Evolutionary conservation across 1,140 invertebrate genomes (phyloP).

Genomic region (Uloborus diversus): DNA sequence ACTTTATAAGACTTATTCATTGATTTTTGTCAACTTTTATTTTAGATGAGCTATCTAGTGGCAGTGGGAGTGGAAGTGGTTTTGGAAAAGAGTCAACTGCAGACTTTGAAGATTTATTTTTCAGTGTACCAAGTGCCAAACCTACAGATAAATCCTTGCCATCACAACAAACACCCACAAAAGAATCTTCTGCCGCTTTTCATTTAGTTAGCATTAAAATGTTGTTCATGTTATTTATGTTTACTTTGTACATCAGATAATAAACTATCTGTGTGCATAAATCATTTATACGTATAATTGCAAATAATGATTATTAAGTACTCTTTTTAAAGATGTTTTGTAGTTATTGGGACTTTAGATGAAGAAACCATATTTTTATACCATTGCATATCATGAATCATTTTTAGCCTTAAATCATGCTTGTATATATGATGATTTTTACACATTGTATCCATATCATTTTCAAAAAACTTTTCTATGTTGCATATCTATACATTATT

Average conservation of each 20-base stretch:
- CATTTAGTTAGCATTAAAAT: conserved; percentile 13
- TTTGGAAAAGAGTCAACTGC: conserved; percentile 8
- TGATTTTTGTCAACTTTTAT: background rate
- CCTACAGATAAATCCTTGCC: conserved; percentile 18
- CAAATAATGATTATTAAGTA: background rate
- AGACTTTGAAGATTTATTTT: conserved; percentile 53
- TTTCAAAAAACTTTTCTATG: too few relatives aligned
- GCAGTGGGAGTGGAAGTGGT: conserved; percentile 54
- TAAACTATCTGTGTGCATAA: background rate
- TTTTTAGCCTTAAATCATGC: too few relatives aligned
- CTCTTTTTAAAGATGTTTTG: background rate
- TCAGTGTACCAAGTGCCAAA: conserved; percentile 42
- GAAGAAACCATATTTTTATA: too few relatives aligned
- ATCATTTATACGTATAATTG: background rate
- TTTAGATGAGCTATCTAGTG: conserved; percentile 37
- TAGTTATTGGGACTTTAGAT: too few relatives aligned
- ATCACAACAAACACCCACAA: background rate
- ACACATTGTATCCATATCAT: too few relatives aligned
- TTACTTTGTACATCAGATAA: conserved; percentile 34
- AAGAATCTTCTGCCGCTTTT: conserved; percentile 12
- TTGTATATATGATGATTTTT: too few relatives aligned
- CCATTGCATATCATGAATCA: too few relatives aligned
- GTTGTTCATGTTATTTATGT: conserved; percentile 1
- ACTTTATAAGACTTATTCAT: background rate
- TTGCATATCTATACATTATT: too few relatives aligned